Percentiles rank a stretch among this genome's conserved stretches.
phyloP scores from a whole-genome alignment of 2,113 vertebrate genomes.

The Engraulis encrasicolus region DNA sequence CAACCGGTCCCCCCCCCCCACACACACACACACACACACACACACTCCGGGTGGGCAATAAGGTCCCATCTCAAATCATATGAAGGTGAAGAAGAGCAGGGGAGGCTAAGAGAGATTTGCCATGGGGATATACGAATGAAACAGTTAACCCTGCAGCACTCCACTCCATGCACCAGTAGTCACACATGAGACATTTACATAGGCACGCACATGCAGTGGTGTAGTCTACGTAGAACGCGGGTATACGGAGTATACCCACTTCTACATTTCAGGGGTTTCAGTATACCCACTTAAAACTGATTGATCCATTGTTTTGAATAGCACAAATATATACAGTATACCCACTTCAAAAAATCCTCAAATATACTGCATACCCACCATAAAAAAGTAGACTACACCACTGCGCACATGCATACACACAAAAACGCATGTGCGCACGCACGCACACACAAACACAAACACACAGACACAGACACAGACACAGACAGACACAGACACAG shows the following conservation, averaged over 20 bases:
- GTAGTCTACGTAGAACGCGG: too few relatives aligned
- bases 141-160: not conserved
- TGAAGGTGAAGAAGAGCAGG: not conserved
- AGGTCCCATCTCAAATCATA: not conserved
- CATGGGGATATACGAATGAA: not conserved
- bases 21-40: not conserved
- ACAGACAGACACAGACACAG: not conserved
- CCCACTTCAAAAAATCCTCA: too few relatives aligned
- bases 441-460: not conserved
- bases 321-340: too few relatives aligned
- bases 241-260: too few relatives aligned
- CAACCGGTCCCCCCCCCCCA: not conserved
- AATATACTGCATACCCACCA: slow-evolving; percentile 13
- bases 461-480: not conserved
- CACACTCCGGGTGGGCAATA: not conserved
- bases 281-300: too few relatives aligned
- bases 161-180: not conserved
- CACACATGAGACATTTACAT: slow-evolving; percentile 6
- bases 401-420: not conserved
- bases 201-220: not conserved
- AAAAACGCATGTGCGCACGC: not conserved
- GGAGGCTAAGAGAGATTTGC: not conserved
- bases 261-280: too few relatives aligned
- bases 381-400: not conserved
- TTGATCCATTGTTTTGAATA: too few relatives aligned